Percentiles rank a stretch among this genome's conserved stretches.
phyloP scores from a whole-genome alignment of 2,888 invertebrate genomes.

The Pediacus dermestoides region DNA sequence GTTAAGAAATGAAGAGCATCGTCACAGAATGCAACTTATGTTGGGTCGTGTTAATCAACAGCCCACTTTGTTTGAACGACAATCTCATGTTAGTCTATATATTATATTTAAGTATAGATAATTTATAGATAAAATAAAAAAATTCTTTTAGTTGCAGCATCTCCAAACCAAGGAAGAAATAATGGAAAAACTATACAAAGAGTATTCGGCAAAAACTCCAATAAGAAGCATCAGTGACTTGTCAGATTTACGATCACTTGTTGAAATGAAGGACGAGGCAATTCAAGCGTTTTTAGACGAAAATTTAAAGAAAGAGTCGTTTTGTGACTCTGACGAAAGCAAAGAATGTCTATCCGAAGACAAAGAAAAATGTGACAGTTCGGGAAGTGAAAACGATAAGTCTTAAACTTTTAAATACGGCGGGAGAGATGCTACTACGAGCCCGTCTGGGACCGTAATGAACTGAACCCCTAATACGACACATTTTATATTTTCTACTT shows the following conservation, averaged over 20 bases:
- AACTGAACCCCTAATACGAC: no score
- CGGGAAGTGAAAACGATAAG: slow-evolving; percentile 23
- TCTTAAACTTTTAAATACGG: no score
- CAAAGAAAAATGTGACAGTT: slow-evolving; percentile 33
- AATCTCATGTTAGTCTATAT: slow-evolving; percentile 50
- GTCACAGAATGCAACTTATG: slow-evolving; percentile 70
- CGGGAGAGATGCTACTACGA: no score
- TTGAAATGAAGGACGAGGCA: slow-evolving; percentile 52
- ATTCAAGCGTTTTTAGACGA: slow-evolving; percentile 47
- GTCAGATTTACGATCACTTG: slow-evolving; percentile 44
- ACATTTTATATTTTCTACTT: no score
- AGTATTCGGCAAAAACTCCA: slow-evolving; percentile 27
- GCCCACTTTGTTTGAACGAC: slow-evolving; percentile 67
- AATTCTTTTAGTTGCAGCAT: slow-evolving; percentile 34
- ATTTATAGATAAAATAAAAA: neutral
- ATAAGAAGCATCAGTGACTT: slow-evolving; percentile 32
- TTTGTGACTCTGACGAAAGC: slow-evolving; percentile 20
- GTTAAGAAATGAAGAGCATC: slow-evolving; percentile 64
- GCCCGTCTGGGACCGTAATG: no score
- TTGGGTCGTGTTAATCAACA: slow-evolving; percentile 65
- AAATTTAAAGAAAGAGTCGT: slow-evolving; percentile 36
- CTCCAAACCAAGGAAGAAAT: slow-evolving; percentile 42
- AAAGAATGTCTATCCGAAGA: slow-evolving; percentile 29
- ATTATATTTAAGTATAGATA: neutral
- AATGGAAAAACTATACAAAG: slow-evolving; percentile 36